A percentile compares a stretch with the other conserved stretches of the same genome.
Evolutionary conservation across 2,888 invertebrate genomes (phyloP).

Genomic region (Campaea margaritaria): DNA sequence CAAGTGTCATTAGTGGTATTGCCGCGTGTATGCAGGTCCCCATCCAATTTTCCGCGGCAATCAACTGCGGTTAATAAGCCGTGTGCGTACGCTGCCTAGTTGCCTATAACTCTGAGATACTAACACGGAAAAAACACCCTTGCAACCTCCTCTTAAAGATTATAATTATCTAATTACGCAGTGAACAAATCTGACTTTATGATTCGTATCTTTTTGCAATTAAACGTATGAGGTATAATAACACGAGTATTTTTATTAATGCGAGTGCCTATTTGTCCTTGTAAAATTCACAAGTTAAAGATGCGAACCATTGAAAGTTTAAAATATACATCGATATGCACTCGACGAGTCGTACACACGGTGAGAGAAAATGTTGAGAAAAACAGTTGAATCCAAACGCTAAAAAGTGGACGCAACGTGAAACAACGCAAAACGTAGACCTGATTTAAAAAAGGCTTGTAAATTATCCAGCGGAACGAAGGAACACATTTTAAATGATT

Average conservation of each 20-base stretch:
- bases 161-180: conserved; percentile 11
- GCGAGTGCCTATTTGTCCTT: background rate
- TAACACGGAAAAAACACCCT: conserved; percentile 30
- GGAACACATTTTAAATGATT: no score
- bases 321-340: no score
- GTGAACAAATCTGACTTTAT: conserved; percentile 14
- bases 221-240: no score
- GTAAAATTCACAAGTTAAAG: background rate
- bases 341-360: no score
- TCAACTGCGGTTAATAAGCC: conserved; percentile 72
- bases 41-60: conserved; percentile 70
- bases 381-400: no score
- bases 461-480: no score
- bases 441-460: no score
- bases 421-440: no score
- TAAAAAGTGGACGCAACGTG: no score
- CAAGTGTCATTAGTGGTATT: conserved; percentile 53
- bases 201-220: conserved; percentile 31
- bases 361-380: no score
- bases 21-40: conserved; percentile 60
- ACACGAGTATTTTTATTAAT: conserved; percentile 2
- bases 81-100: conserved; percentile 58
- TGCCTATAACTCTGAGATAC: conserved; percentile 42
- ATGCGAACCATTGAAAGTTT: no score
- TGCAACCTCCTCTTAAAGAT: conserved; percentile 3